Evolutionary conservation across 2,113 vertebrate genomes (phyloP).

Genomic region (Pluvialis apricaria): DNA sequence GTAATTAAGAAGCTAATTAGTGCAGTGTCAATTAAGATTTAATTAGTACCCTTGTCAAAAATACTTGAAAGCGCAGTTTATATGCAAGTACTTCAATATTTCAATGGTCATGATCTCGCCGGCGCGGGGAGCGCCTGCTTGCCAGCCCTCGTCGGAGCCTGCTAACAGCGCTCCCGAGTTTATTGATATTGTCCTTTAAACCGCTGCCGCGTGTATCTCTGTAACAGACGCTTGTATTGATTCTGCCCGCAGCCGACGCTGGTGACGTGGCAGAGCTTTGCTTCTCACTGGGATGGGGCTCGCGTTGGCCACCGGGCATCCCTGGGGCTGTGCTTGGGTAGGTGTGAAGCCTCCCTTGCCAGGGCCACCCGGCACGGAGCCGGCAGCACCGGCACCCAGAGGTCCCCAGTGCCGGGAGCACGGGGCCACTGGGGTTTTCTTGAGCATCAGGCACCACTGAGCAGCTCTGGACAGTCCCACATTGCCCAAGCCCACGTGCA

Average conservation of each 20-base stretch:
- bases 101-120: constrained; percentile 22
- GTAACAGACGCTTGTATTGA: not conserved
- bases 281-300: not conserved
- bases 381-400: accelerated
- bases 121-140: not conserved
- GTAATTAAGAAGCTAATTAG: constrained; percentile 87
- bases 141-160: not conserved
- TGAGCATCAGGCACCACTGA: not conserved
- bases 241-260: not conserved
- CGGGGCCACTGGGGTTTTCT: accelerated
- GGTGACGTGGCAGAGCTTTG: not conserved
- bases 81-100: constrained; percentile 57
- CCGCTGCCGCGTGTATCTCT: not conserved
- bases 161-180: not conserved
- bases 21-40: constrained; percentile 79
- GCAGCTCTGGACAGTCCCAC: not conserved
- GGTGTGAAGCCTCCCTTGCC: not conserved
- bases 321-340: accelerated
- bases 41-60: constrained; percentile 79
- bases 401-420: not conserved
- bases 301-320: accelerated
- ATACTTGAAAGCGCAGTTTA: constrained; percentile 68
- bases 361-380: accelerated
- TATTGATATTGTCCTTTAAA: not conserved
- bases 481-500: accelerated